Percentiles rank a stretch among this genome's conserved stretches.
phyloP scores from a whole-genome alignment of 2,888 invertebrate species.

The Cacoxenus indagator region DNA sequence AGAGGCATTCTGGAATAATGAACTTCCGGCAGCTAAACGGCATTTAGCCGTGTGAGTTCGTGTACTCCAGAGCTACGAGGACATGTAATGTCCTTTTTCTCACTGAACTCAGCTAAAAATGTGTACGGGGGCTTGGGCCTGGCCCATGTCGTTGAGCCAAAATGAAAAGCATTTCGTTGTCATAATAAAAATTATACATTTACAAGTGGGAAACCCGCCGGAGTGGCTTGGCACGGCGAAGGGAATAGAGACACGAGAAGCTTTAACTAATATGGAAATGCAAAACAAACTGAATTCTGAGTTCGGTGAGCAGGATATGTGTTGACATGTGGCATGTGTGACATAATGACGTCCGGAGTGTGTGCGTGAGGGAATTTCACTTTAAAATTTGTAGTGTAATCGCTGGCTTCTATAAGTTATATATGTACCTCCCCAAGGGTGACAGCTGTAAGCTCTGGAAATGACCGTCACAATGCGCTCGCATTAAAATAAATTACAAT shows the following conservation, averaged over 20 bases:
- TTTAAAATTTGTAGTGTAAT: too few relatives aligned
- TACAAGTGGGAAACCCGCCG: neutral
- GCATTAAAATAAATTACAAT: too few relatives aligned
- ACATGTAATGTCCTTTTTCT: neutral
- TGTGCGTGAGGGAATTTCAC: too few relatives aligned
- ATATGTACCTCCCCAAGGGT: neutral
- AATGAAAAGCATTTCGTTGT: conserved; percentile 11
- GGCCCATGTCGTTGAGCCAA: neutral
- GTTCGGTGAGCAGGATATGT: neutral
- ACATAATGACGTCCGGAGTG: neutral
- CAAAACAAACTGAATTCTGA: neutral
- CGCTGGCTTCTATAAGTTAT: too few relatives aligned
- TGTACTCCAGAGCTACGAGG: neutral
- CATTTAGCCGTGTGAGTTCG: neutral
- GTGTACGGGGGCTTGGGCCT: neutral
- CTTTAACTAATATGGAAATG: conserved; percentile 1
- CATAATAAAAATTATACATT: neutral
- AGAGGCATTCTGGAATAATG: neutral
- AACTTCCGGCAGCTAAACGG: conserved; percentile 8
- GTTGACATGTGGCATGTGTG: neutral
- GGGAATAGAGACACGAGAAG: neutral
- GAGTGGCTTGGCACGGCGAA: too few relatives aligned
- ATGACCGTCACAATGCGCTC: too few relatives aligned
- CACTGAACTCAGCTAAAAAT: too few relatives aligned
- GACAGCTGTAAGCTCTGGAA: too few relatives aligned